Base-by-base conservation (phyloP, 1,140 invertebrate genomes). In the Drosophila sucinea region DNA sequence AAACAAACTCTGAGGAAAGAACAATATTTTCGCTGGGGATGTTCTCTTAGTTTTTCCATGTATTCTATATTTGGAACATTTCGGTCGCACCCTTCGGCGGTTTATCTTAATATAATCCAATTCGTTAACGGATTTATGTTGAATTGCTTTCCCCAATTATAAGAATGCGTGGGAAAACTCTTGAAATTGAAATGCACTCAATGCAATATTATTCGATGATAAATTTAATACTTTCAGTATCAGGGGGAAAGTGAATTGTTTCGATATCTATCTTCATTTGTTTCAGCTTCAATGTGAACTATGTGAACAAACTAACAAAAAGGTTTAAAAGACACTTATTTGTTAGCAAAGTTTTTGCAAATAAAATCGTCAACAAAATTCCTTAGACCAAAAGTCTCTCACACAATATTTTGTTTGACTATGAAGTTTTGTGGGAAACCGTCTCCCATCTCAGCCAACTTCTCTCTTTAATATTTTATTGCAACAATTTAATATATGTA, bases 91-190 rank as follows among this genome's bases (percentile, higher is more conserved):
- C 56, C 56, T 17, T 33, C 17, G 32, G 3, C 23, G 1, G 17
- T 58, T 33, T 38, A 58, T 33, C 23, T 58, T 35, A 38, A 58
- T 35, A 38, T 58, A 38, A 25, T 35, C 23, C 71, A 62, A 74
- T 77, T 74, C 70, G 61, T 66, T 58, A 67, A 78, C 63, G 32
- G 51, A 71, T 71, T 75, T 75, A 67, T 67, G 61, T 3, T 32
- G 10, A 17, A 47, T 63, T 11, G 7, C 23, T 32, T 54, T 63
- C n/a, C 23, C 40, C 56, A 32, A 23, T 32, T 58, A 23, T 38
- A 58, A 58, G 17, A 58, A 25, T 58, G 23, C 30, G 33, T 70
- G 67, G 75, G 67, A 78, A 71, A 66, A 69, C 35, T 74, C 62
- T 71, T 75, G 10, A 38, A 71, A 75, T 75, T 67, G 67, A 78